Conservation (phyloP, 1,140 invertebrate species). For the Zaprionus nigranus region DNA sequence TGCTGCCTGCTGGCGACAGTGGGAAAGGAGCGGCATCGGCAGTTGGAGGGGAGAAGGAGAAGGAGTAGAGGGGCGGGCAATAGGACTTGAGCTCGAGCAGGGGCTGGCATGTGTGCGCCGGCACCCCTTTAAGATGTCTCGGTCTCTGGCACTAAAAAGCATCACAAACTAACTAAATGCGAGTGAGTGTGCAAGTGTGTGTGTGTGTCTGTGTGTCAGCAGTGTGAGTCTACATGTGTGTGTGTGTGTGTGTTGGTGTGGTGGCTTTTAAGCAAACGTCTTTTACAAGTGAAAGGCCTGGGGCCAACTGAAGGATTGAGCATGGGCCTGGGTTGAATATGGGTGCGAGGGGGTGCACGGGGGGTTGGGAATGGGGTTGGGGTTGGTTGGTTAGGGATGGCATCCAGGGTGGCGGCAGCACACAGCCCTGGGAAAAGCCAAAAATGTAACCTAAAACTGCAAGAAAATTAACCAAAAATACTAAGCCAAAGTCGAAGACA, state of each 20-base stretch:
- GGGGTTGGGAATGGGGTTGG: background rate
- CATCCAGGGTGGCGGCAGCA: constrained; percentile 15
- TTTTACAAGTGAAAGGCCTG: constrained; percentile 77
- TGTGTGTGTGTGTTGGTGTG: constrained; percentile 45
- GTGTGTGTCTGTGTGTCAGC: constrained; percentile 4
- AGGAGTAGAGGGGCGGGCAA: background rate
- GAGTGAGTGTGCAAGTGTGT: constrained; percentile 19
- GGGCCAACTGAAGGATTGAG: constrained; percentile 38
- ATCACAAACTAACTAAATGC: constrained; percentile 79
- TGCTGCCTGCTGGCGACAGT: constrained; percentile 75
- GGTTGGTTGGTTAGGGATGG: background rate
- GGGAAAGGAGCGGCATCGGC: constrained; percentile 5
- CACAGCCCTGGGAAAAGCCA: constrained; percentile 65
- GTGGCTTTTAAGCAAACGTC: constrained; percentile 82
- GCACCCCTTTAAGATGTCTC: constrained; percentile 80
- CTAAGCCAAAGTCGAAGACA: constrained; percentile 81
- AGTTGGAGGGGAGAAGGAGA: background rate
- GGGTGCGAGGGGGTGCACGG: background rate
- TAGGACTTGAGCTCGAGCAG: constrained; percentile 1
- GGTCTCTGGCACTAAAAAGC: constrained; percentile 72
- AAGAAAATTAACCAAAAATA: constrained; percentile 84
- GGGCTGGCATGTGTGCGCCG: constrained; percentile 37
- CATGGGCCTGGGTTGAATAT: constrained; percentile 3
- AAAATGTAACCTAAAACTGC: constrained; percentile 83
- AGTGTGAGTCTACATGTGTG: constrained; percentile 30